Evolutionary conservation across 2,888 invertebrate species (phyloP).

Genomic region (Pogonocherus hispidulus): DNA sequence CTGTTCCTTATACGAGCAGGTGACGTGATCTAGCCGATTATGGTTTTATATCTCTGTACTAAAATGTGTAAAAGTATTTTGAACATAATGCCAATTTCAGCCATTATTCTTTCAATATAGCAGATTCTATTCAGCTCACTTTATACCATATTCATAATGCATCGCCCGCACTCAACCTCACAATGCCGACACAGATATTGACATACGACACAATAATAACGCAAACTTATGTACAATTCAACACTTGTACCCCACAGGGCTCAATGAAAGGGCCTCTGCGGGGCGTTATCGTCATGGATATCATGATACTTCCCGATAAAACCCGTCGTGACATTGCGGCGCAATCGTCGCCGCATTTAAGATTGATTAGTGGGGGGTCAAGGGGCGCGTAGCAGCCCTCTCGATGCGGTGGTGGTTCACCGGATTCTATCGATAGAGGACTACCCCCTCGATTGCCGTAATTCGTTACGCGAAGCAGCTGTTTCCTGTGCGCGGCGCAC

Average conservation of each 20-base stretch:
- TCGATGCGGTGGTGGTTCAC: slow-evolving; percentile 36
- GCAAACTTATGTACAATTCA: not conserved
- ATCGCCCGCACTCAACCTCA: not conserved
- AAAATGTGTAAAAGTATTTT: too few relatives aligned
- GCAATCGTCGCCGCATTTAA: slow-evolving; percentile 55
- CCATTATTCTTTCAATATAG: too few relatives aligned
- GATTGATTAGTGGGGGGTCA: slow-evolving; percentile 69
- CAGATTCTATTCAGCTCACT: not conserved
- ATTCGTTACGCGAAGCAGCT: slow-evolving; percentile 33
- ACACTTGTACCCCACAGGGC: slow-evolving; percentile 12
- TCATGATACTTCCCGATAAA: too few relatives aligned
- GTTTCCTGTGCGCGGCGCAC: slow-evolving; percentile 5
- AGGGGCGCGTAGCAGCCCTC: slow-evolving; percentile 51
- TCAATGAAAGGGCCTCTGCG: slow-evolving; percentile 17
- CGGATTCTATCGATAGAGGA: too few relatives aligned
- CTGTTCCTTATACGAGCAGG: too few relatives aligned
- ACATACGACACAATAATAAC: not conserved
- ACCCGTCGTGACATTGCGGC: slow-evolving; percentile 38
- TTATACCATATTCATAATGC: not conserved
- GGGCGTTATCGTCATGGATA: slow-evolving; percentile 39
- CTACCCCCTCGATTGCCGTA: slow-evolving; percentile 14
- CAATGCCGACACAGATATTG: not conserved
- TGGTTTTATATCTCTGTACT: too few relatives aligned
- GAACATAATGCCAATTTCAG: too few relatives aligned
- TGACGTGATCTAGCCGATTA: too few relatives aligned